A percentile compares a stretch with the other conserved stretches of the same genome.
phyloP scores from a whole-genome alignment of 2,888 invertebrate genomes.

The Epiblema foenella region DNA sequence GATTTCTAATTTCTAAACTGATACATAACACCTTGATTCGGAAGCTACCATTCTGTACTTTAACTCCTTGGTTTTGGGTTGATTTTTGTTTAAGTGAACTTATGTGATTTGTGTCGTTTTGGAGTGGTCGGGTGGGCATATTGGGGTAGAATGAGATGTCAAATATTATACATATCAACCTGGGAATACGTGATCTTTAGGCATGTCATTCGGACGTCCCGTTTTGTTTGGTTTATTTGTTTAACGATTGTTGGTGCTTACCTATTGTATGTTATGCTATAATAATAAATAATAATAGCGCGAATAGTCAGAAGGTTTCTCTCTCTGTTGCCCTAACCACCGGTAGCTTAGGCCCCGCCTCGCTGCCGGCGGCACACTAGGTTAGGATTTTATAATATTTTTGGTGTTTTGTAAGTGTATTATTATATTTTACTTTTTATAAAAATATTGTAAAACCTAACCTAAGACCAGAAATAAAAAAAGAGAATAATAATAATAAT shows the following conservation, averaged over 20 bases:
- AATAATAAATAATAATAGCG: neutral
- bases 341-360: too few relatives aligned
- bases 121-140: conserved; percentile 12
- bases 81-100: neutral
- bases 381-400: too few relatives aligned
- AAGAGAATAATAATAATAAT: too few relatives aligned
- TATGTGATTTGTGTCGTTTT: neutral
- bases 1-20: conserved; percentile 34
- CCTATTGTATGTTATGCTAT: neutral
- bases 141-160: conserved; percentile 27
- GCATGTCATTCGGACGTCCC: conserved; percentile 12
- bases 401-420: too few relatives aligned
- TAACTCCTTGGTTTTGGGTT: neutral
- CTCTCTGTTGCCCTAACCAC: too few relatives aligned
- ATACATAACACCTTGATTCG: neutral
- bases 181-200: conserved; percentile 43
- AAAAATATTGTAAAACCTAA: too few relatives aligned
- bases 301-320: too few relatives aligned
- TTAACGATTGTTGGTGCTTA: neutral
- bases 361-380: too few relatives aligned
- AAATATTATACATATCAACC: conserved; percentile 36
- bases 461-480: too few relatives aligned
- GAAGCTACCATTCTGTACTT: neutral
- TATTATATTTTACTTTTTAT: too few relatives aligned
- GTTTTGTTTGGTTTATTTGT: conserved; percentile 27